Evolutionary conservation across 2,797 vertebrate genomes (phyloP).

Genomic region (Carapus acus): DNA sequence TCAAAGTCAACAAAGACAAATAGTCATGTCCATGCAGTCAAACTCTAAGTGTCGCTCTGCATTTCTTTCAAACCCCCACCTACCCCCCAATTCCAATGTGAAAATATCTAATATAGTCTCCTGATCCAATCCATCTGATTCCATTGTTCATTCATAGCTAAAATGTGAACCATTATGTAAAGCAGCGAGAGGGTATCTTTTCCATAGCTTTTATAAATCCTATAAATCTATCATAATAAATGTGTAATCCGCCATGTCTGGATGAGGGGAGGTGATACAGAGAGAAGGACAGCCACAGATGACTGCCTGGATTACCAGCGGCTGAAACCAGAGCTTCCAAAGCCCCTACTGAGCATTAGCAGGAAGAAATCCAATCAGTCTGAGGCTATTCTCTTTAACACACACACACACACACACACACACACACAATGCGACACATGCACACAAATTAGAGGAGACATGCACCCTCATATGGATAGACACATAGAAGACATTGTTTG

Average conservation of each 20-base stretch:
- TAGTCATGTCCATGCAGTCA: slow-evolving; percentile 20
- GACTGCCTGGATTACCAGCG: slow-evolving; percentile 66
- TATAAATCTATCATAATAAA: slow-evolving; percentile 71
- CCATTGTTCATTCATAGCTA: slow-evolving; percentile 16
- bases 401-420: slow-evolving; percentile 15
- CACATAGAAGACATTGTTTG: slow-evolving; percentile 53
- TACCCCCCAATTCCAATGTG: slow-evolving; percentile 15
- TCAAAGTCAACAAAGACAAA: slow-evolving; percentile 53
- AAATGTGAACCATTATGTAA: slow-evolving; percentile 62
- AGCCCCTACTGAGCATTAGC: slow-evolving; percentile 64
- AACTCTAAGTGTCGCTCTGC: slow-evolving; percentile 24
- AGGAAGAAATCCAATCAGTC: slow-evolving; percentile 69
- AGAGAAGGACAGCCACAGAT: slow-evolving; percentile 63
- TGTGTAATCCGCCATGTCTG: slow-evolving; percentile 64
- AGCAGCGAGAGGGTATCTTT: slow-evolving; percentile 37
- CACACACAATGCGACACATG: slow-evolving; percentile 2
- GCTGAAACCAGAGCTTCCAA: slow-evolving; percentile 67
- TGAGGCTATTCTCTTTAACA: slow-evolving; percentile 58
- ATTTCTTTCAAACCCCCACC: slow-evolving; percentile 17
- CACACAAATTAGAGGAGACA: slow-evolving; percentile 31
- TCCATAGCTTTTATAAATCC: slow-evolving; percentile 60
- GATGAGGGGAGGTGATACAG: slow-evolving; percentile 54
- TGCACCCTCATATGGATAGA: slow-evolving; percentile 12
- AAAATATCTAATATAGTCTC: not conserved
- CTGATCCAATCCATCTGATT: not conserved